Base-by-base conservation (phyloP, 1,140 invertebrate genomes). In the Magallana angulata region DNA sequence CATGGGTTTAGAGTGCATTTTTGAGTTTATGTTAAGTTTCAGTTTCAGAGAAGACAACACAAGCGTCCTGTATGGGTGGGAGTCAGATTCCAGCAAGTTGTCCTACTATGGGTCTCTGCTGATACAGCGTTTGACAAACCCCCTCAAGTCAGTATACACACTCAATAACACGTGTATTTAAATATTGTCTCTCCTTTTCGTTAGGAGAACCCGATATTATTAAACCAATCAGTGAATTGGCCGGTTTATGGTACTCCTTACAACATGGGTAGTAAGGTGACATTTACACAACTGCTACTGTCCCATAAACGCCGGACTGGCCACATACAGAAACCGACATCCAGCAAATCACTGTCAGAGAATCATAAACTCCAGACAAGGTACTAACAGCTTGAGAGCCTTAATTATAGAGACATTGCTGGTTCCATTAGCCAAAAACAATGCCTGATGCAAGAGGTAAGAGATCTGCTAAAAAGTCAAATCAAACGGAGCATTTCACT, bases 261-360 rank as follows among this genome's bases (percentile, higher is more conserved):
- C 68, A 30, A 76, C 8, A 76, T 30, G 24, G 68, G 12, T 36
- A 76, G 68, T 76, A 76, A 76, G 36, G 68, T 12, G 68, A 76
- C 24, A 76, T 76, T 76, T 76, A 76, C 68, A 76, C 68, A 76
- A 76, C 68, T 76, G 68, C 36, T 76, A 76, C 68, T 4, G 68
- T 76, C 68, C 68, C 68, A 76, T 76, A 76, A 76, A 76, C 68
- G 11, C 7, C 6, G 24, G 4, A 48, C 36, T 48, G 36, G 36
- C 1, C 7, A 36, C 0, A 76, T 62, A 12, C 6, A 5, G 6
- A 62, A 11, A 5, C 60, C 5, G 18, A 36, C 68, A 76, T 7
- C 24, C 24, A 24, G 68, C 24, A 76, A 24, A 8, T 11, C 11
- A 76, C 68, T 48, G 36, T 5, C 36, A 48, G 36, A 48, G 36